Evolutionary conservation across 2,113 vertebrate genomes (phyloP).

Genomic region (Amazona vittata): DNA sequence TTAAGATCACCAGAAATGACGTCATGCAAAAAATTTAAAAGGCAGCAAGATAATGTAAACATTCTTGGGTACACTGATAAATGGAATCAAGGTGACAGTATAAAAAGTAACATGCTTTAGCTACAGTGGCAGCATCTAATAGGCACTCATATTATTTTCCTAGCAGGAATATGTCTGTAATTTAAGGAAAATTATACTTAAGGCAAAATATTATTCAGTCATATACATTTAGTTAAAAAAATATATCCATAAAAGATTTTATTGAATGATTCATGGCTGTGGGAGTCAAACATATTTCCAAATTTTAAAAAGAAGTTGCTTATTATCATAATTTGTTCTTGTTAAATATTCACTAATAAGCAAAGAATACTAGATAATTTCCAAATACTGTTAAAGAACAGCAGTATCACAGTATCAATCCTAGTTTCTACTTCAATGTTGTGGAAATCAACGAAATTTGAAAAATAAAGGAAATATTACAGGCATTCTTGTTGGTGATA

Average conservation of each 20-base stretch:
- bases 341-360: neutral
- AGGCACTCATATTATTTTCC: neutral
- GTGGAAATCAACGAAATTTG: neutral
- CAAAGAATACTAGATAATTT: neutral
- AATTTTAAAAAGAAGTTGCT: neutral
- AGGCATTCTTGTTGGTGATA: neutral
- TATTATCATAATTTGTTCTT: neutral
- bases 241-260: neutral
- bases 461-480: neutral
- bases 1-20: neutral
- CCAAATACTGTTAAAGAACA: neutral
- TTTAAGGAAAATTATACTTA: neutral
- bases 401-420: neutral
- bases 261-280: neutral
- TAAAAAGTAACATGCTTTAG: neutral
- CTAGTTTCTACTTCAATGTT: neutral
- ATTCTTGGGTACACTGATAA: neutral
- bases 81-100: neutral
- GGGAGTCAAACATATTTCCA: neutral
- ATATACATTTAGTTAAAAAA: neutral
- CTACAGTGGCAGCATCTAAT: neutral
- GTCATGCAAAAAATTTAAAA: neutral
- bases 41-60: neutral
- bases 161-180: neutral
- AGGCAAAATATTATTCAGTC: neutral